A percentile compares a stretch with the other conserved stretches of the same genome.
Evolutionary conservation across 2,113 vertebrate genomes (phyloP).

Genomic region (Pachyramphus minor): DNA sequence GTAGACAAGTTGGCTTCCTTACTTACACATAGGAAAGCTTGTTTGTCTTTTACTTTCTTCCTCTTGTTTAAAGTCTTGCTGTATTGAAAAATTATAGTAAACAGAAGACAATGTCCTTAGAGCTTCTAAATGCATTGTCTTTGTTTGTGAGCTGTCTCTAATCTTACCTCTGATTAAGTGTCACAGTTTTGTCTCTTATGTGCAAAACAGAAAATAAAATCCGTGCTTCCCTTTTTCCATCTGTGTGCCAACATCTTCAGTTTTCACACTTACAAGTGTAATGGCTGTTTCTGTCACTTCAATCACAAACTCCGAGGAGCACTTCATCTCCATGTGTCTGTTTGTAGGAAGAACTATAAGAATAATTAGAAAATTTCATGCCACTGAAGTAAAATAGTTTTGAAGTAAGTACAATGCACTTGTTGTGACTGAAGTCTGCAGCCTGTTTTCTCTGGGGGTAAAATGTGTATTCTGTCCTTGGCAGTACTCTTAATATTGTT

Average conservation of each 20-base stretch:
- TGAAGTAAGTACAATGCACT: neutral
- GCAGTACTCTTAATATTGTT: neutral
- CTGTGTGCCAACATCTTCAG: neutral
- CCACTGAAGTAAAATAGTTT: neutral
- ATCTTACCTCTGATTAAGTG: conserved; percentile 46
- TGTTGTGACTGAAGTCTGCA: neutral
- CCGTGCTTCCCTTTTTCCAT: neutral
- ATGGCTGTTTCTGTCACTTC: conserved; percentile 34
- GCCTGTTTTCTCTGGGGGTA: neutral
- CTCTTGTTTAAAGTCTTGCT: neutral
- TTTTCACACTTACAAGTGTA: conserved; percentile 28
- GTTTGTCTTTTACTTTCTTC: neutral
- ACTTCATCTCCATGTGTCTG: neutral
- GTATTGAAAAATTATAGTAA: neutral
- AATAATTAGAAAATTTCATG: neutral
- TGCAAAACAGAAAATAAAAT: conserved; percentile 44
- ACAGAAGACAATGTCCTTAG: neutral
- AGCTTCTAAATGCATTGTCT: conserved; percentile 18
- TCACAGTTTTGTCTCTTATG: conserved; percentile 32
- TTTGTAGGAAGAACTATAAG: conserved; percentile 30
- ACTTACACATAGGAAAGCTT: neutral
- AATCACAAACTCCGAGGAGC: conserved; percentile 1
- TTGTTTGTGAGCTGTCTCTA: conserved; percentile 28
- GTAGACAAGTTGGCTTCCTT: neutral
- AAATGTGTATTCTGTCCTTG: neutral